phyloP scores from a whole-genome alignment of 2,113 vertebrate genomes.

The Tupaia chinensis region DNA sequence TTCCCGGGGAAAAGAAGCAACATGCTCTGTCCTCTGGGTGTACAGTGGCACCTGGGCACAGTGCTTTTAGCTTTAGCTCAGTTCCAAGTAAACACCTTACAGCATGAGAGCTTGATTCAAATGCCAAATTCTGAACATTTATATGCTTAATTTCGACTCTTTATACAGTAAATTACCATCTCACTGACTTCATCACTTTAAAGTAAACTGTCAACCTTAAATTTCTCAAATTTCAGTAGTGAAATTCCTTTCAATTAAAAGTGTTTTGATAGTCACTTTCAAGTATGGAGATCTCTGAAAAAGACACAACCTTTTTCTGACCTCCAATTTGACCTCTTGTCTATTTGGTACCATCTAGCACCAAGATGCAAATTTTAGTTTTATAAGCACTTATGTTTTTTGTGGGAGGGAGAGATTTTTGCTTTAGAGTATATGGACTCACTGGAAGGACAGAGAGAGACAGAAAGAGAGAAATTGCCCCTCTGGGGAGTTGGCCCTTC shows the following conservation, averaged over 20 bases:
- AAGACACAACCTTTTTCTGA: background rate
- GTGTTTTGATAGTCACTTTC: constrained; percentile 20
- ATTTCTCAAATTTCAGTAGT: background rate
- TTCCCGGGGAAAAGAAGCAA: constrained; percentile 61
- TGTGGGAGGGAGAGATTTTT: too few species aligned
- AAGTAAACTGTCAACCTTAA: background rate
- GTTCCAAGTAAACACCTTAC: background rate
- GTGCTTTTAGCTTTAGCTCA: background rate
- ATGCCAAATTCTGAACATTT: background rate
- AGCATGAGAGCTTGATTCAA: background rate
- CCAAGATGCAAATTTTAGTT: background rate
- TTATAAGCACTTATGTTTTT: background rate
- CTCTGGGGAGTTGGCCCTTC: too few species aligned
- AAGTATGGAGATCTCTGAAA: background rate
- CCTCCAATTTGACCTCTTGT: background rate
- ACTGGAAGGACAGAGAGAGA: too few species aligned
- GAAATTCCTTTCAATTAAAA: constrained; percentile 24
- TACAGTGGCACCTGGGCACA: background rate
- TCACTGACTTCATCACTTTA: background rate
- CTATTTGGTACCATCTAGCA: background rate
- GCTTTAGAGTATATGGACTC: too few species aligned
- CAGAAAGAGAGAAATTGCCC: too few species aligned
- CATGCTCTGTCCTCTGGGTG: background rate
- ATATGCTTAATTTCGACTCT: background rate
- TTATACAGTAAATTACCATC: constrained; percentile 25